phyloP scores from a whole-genome alignment of 53 echinoderm and acorn worm genomes.

The Glandiceps talaboti region DNA sequence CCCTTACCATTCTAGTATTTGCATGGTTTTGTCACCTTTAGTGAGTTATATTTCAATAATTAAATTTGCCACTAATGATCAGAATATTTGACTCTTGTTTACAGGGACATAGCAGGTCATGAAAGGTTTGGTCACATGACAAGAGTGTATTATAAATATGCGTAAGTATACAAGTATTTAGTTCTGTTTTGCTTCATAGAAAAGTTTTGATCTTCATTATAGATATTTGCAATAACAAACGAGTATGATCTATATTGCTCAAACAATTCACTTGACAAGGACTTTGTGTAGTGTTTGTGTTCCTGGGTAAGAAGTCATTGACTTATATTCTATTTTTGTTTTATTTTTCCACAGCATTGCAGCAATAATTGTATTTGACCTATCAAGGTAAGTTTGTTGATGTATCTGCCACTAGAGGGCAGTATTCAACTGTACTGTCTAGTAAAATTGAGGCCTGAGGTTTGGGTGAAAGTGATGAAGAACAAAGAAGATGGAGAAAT shows the following conservation, averaged over 20 bases:
- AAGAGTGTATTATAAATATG: constrained; percentile 99
- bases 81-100: too few species aligned
- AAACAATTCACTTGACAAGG: too few species aligned
- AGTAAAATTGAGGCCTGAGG: background rate
- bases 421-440: background rate
- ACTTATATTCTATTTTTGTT: constrained; percentile 1
- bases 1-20: too few species aligned
- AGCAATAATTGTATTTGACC: constrained; percentile 90
- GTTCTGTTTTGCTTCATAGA: background rate
- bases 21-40: too few species aligned
- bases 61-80: too few species aligned
- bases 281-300: too few species aligned
- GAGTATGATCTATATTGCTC: too few species aligned
- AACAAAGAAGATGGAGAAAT: too few species aligned
- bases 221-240: too few species aligned
- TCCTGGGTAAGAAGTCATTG: too few species aligned
- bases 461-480: background rate
- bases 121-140: constrained; percentile 99
- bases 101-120: constrained; percentile 97
- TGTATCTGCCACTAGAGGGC: background rate
- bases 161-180: constrained; percentile 58
- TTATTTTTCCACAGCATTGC: constrained; percentile 60
- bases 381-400: constrained; percentile 68
- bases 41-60: too few species aligned
- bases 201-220: too few species aligned